These are phyloP conservation scores for Laticauda colubrina DNA, from an alignment of 2,113 vertebrate genomes.

Conservation along the genomic window DNA sequence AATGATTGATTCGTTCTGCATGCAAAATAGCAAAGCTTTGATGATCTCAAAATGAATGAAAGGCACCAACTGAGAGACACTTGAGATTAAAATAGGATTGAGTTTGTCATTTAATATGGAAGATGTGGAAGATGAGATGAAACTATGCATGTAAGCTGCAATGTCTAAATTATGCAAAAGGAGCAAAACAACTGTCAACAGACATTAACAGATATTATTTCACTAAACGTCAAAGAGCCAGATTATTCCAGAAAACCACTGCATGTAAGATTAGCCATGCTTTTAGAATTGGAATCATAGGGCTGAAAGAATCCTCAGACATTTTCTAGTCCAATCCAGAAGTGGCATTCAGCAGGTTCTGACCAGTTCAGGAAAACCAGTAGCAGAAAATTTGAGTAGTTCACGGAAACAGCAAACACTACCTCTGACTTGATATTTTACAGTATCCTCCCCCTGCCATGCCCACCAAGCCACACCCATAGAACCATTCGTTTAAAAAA, in stretches of 20 bases:
- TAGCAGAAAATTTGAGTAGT: too few species aligned
- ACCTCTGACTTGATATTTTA: too few species aligned
- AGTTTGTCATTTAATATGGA: background rate
- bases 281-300: background rate
- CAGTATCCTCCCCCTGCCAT: too few species aligned
- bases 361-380: too few species aligned
- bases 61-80: background rate
- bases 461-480: too few species aligned
- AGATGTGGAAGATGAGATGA: background rate
- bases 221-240: background rate
- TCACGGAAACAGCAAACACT: too few species aligned
- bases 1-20: conserved; percentile 30
- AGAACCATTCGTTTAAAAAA: too few species aligned
- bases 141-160: background rate
- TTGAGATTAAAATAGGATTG: conserved; percentile 4
- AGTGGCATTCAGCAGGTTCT: too few species aligned
- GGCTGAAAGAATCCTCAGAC: background rate
- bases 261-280: background rate
- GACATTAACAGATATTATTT: background rate
- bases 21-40: conserved; percentile 14
- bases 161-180: background rate
- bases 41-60: conserved; percentile 22
- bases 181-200: background rate
- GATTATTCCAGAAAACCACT: background rate
- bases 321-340: too few species aligned